A percentile compares a stretch with the other conserved stretches of the same genome.
Evolutionary conservation across 2,888 invertebrate genomes (phyloP).

Genomic region (Pardosa pseudoannulata): DNA sequence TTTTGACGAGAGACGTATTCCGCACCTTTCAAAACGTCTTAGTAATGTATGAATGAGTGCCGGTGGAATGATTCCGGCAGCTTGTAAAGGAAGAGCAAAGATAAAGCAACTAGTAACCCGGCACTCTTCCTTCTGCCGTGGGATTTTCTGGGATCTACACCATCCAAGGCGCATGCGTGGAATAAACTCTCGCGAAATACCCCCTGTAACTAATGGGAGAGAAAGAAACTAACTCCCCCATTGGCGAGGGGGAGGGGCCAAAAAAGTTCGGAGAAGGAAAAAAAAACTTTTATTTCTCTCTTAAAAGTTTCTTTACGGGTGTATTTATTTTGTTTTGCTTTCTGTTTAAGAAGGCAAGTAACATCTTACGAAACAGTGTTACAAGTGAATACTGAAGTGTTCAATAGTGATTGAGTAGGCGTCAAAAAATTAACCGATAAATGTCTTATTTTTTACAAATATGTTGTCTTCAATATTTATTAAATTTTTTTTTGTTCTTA

Average conservation of each 20-base stretch:
- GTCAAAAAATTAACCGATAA: too few species aligned
- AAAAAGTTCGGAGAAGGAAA: slow-evolving; percentile 32
- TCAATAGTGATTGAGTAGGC: neutral
- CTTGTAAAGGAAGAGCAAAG: too few species aligned
- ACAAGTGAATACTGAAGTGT: neutral
- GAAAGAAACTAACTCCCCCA: slow-evolving; percentile 27
- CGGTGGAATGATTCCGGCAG: too few species aligned
- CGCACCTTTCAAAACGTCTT: too few species aligned
- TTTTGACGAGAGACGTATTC: too few species aligned
- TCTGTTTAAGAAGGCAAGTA: neutral
- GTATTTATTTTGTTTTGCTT: slow-evolving; percentile 5
- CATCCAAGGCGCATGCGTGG: neutral
- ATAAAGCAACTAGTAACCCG: too few species aligned
- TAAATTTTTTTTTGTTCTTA: too few species aligned
- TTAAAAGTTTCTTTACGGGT: neutral
- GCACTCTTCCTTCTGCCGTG: too few species aligned
- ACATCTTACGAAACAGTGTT: neutral
- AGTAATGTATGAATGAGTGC: too few species aligned
- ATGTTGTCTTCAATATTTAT: too few species aligned
- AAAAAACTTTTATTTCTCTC: neutral
- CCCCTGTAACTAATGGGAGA: slow-evolving; percentile 10
- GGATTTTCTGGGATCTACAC: neutral
- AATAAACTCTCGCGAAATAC: neutral
- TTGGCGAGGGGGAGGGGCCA: slow-evolving; percentile 61
- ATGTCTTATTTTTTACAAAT: too few species aligned